phyloP scores from a whole-genome alignment of 2,888 invertebrate genomes.

The Latrodectus elegans region DNA sequence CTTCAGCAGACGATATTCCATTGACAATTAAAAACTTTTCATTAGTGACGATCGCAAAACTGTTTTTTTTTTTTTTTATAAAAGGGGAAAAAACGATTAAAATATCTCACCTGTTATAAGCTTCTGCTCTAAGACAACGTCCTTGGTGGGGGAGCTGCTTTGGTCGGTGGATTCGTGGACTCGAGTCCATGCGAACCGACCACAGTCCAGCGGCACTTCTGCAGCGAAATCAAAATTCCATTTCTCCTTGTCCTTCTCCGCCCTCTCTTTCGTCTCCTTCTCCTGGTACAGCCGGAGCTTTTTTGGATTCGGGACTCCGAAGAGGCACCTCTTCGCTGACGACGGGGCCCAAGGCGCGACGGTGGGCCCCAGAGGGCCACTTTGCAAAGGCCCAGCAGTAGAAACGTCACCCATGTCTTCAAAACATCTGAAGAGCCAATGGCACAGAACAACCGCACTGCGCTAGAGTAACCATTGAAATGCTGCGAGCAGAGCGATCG shows the following conservation, averaged over 20 bases:
- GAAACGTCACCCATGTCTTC: constrained; percentile 48
- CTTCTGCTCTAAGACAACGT: constrained; percentile 20
- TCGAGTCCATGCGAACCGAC: constrained; percentile 36
- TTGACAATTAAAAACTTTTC: neutral
- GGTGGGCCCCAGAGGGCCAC: constrained; percentile 7
- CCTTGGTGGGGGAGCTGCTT: neutral
- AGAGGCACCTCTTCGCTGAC: constrained; percentile 25
- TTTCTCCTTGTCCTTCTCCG: neutral
- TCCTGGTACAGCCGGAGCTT: neutral
- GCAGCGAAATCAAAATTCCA: constrained; percentile 66
- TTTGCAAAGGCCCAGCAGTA: constrained; percentile 26
- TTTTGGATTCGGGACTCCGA: constrained; percentile 47
- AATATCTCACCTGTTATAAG: constrained; percentile 50
- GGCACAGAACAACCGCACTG: constrained; percentile 25
- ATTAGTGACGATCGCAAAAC: neutral
- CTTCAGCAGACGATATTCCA: neutral
- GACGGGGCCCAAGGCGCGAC: neutral
- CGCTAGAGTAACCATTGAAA: constrained; percentile 46
- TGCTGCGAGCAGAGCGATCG: constrained; percentile 10
- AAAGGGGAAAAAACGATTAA: neutral
- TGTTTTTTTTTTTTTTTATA: neutral
- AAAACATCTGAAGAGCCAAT: constrained; percentile 12
- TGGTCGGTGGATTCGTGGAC: neutral
- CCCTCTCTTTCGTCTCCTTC: constrained; percentile 11
- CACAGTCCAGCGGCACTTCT: constrained; percentile 44